Conservation (phyloP, 2,113 vertebrate species). For the Daphoenositta chrysoptera region DNA sequence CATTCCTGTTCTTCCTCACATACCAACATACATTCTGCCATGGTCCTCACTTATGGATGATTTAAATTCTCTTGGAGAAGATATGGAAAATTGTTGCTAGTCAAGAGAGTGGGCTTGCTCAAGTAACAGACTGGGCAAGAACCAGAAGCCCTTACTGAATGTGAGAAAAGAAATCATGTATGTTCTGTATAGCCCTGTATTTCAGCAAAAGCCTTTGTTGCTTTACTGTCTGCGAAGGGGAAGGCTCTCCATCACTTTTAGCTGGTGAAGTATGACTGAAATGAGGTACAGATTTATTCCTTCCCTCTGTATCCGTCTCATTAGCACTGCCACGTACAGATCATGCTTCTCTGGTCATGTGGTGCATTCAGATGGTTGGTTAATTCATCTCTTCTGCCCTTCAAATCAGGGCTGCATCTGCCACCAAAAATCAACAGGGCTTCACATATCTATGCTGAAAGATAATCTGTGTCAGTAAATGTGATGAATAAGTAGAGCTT, state of each 20-base stretch:
- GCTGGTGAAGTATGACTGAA: neutral
- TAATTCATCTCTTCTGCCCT: constrained; percentile 60
- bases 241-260: constrained; percentile 1
- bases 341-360: constrained; percentile 34
- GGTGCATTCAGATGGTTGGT: constrained; percentile 42
- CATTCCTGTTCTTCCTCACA: neutral
- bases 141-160: neutral
- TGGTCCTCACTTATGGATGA: neutral
- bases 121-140: neutral
- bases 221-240: neutral
- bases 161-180: neutral
- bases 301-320: constrained; percentile 26
- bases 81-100: neutral
- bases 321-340: neutral
- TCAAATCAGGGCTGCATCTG: constrained; percentile 48
- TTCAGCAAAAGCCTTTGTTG: neutral
- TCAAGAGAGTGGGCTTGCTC: neutral
- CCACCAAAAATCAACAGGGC: constrained; percentile 39
- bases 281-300: constrained; percentile 50
- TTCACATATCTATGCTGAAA: constrained; percentile 43
- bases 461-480: constrained; percentile 48
- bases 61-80: neutral
- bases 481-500: constrained; percentile 31
- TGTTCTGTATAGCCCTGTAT: neutral
- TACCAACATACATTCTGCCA: neutral